A percentile compares a stretch with the other conserved stretches of the same genome.
These are phyloP conservation scores for Eufriesea mexicana DNA, from an alignment of 1,140 invertebrate species.

Conservation along the genomic window DNA sequence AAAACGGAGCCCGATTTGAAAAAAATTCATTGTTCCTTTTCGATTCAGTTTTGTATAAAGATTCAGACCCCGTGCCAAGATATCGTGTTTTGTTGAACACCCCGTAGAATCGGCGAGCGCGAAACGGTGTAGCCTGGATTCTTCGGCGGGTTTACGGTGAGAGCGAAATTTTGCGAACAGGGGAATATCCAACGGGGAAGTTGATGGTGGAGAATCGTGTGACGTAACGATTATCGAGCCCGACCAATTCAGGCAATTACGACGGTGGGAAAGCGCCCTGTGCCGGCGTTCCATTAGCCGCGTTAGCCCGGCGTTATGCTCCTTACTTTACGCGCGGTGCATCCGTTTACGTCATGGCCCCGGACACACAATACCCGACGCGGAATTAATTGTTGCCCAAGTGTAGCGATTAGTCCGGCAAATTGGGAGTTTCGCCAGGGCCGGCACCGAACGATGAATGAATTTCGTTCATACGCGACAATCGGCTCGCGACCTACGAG, in stretches of 20 bases:
- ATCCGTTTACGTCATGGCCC: slow-evolving; percentile 61
- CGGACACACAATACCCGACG: slow-evolving; percentile 40
- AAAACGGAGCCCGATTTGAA: too few species aligned
- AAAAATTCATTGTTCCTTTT: too few species aligned
- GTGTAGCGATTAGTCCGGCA: slow-evolving; percentile 45
- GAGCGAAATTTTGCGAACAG: neutral
- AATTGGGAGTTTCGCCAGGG: slow-evolving; percentile 39
- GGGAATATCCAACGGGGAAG: slow-evolving; percentile 23
- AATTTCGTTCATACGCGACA: neutral
- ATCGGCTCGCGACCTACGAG: neutral
- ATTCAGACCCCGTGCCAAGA: too few species aligned
- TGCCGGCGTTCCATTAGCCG: slow-evolving; percentile 57
- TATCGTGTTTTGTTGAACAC: too few species aligned
- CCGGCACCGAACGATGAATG: neutral
- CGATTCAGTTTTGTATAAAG: too few species aligned
- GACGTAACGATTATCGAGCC: slow-evolving; percentile 75
- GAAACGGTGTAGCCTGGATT: too few species aligned
- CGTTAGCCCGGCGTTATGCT: slow-evolving; percentile 64
- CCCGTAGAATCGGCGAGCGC: too few species aligned
- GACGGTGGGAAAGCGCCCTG: slow-evolving; percentile 72
- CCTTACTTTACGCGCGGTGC: slow-evolving; percentile 57
- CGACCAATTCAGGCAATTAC: slow-evolving; percentile 78
- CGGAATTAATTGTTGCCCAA: slow-evolving; percentile 55
- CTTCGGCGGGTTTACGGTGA: neutral
- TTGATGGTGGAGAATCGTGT: slow-evolving; percentile 39